phyloP scores from a whole-genome alignment of 2,113 vertebrate species.

The Trogon surrucura region DNA sequence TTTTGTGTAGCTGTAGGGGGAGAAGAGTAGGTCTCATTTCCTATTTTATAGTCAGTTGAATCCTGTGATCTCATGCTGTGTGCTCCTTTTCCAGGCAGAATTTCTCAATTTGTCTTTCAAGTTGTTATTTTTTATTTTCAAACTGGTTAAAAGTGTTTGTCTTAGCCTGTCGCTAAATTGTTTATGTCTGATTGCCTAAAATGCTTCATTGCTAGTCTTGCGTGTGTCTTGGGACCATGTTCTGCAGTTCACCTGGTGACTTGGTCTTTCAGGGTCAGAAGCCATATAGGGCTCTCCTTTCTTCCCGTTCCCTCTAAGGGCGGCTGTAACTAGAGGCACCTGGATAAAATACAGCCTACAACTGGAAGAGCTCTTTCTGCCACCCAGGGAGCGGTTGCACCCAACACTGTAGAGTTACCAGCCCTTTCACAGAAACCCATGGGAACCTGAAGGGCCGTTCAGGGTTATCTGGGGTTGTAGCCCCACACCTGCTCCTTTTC shows the following conservation, averaged over 20 bases:
- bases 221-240: not conserved
- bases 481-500: not conserved
- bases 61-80: constrained; percentile 55
- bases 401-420: not conserved
- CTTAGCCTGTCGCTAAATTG: constrained; percentile 27
- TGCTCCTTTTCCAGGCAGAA: constrained; percentile 45
- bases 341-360: not conserved
- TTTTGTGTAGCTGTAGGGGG: constrained; percentile 54
- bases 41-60: constrained; percentile 70
- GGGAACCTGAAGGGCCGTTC: not conserved
- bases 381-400: not conserved
- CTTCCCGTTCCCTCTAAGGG: not conserved
- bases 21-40: constrained; percentile 55
- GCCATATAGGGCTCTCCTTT: not conserved
- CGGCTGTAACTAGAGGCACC: not conserved
- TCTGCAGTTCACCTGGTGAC: not conserved
- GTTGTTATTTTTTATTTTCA: constrained; percentile 53
- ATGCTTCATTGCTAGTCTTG: not conserved
- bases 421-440: not conserved
- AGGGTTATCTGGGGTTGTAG: not conserved
- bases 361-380: not conserved
- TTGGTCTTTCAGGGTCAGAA: not conserved
- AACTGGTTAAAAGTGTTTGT: constrained; percentile 54
- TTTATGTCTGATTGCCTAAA: not conserved
- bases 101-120: constrained; percentile 63